phyloP scores from a whole-genome alignment of 2,888 invertebrate genomes.

The Cacoxenus indagator region DNA sequence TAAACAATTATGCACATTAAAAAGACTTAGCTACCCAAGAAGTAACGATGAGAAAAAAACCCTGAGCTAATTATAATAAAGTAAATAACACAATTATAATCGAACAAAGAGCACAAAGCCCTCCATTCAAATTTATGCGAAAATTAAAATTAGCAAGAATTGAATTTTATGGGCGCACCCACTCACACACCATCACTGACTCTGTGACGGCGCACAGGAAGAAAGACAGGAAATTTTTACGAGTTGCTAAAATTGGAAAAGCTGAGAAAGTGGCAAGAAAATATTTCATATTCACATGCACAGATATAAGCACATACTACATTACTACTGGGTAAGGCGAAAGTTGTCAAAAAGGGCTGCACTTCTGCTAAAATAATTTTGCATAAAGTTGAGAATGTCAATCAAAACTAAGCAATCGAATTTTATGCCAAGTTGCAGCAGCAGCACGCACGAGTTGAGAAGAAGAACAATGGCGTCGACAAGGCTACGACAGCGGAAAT shows the following conservation, averaged over 20 bases:
- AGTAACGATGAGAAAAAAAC: no score
- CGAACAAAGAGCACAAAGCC: no score
- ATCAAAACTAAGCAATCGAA: neutral
- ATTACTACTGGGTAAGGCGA: no score
- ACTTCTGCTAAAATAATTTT: neutral
- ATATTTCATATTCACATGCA: neutral
- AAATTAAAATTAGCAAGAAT: no score
- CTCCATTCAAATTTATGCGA: no score
- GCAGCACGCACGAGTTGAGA: neutral
- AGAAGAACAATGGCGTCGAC: no score
- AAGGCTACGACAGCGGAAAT: neutral
- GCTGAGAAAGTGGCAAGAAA: neutral
- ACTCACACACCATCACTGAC: neutral
- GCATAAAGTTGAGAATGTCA: slow-evolving; percentile 13
- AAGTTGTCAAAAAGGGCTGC: neutral
- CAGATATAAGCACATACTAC: neutral
- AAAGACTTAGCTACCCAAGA: no score
- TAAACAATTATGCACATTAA: no score
- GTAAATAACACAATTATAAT: no score
- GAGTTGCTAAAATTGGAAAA: neutral
- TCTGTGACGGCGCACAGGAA: neutral
- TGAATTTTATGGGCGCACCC: no score
- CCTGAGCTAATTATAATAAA: no score
- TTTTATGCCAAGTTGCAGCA: neutral
- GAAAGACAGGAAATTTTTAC: neutral